Conservation (phyloP, 23 tunicate species). For the Ciona savignyi region DNA sequence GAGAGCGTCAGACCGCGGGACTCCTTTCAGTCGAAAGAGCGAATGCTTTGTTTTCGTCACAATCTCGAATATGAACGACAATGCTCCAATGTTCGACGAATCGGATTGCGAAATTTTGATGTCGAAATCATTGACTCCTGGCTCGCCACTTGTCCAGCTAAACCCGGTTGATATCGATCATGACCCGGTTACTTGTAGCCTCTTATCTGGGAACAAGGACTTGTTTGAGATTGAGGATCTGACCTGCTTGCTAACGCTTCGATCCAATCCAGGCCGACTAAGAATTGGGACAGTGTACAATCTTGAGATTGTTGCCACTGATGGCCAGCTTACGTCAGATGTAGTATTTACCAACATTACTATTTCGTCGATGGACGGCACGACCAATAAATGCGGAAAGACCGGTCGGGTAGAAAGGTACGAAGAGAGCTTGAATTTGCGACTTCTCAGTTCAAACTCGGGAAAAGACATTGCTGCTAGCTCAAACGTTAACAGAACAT, state of each 20-base stretch:
- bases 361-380: background rate
- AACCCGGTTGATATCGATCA: constrained; percentile 52
- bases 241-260: constrained; percentile 24
- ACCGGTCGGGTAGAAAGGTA: constrained; percentile 16
- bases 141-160: constrained; percentile 4
- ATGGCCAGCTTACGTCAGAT: constrained; percentile 22
- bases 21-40: constrained; percentile 38
- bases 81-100: constrained; percentile 42
- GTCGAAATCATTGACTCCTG: constrained; percentile 4
- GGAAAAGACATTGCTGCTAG: background rate
- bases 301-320: constrained; percentile 34
- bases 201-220: constrained; percentile 4
- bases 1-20: constrained; percentile 54
- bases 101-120: constrained; percentile 14
- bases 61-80: constrained; percentile 60
- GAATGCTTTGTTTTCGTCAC: constrained; percentile 28
- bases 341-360: constrained; percentile 13
- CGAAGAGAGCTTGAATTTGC: constrained; percentile 16
- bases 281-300: constrained; percentile 2
- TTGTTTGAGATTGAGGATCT: constrained; percentile 19
- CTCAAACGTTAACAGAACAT: constrained; percentile 15
- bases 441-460: background rate
- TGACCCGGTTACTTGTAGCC: constrained; percentile 18
- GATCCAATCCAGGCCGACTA: background rate
- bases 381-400: constrained; percentile 10